Conservation (phyloP, 1,140 invertebrate genomes). For the Gryon sp. region DNA sequence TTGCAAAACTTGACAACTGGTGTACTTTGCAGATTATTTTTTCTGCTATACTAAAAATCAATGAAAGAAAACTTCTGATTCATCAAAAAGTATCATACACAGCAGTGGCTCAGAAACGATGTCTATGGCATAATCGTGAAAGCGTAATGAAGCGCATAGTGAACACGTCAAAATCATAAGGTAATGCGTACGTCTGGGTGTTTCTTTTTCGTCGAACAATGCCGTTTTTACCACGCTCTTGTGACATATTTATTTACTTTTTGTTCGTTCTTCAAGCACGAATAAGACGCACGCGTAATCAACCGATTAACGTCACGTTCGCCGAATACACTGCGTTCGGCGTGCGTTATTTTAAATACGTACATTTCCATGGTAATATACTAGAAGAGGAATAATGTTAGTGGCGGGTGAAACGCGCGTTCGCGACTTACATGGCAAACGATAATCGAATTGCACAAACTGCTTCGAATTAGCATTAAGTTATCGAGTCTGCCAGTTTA, state of each 20-base stretch:
- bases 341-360: conserved; percentile 26
- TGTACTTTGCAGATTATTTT: no score
- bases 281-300: conserved; percentile 42
- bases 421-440: conserved; percentile 52
- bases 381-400: conserved; percentile 43
- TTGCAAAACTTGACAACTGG: neutral
- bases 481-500: conserved; percentile 30
- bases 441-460: conserved; percentile 50
- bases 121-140: conserved; percentile 45
- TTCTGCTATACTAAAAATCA: conserved; percentile 15
- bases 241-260: conserved; percentile 18
- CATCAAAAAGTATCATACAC: conserved; percentile 70
- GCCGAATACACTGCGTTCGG: conserved; percentile 30
- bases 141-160: conserved; percentile 55
- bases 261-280: conserved; percentile 5
- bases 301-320: conserved; percentile 51
- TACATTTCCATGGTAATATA: conserved; percentile 55
- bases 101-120: conserved; percentile 57
- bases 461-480: conserved; percentile 47
- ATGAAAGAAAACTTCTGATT: conserved; percentile 60
- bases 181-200: conserved; percentile 16
- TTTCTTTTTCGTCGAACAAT: conserved; percentile 30
- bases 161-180: conserved; percentile 57
- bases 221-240: conserved; percentile 22
- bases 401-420: conserved; percentile 39